Percentiles rank a stretch among this genome's conserved stretches.
Conservation (phyloP, 1,140 invertebrate species). For the Euschistus heros region DNA sequence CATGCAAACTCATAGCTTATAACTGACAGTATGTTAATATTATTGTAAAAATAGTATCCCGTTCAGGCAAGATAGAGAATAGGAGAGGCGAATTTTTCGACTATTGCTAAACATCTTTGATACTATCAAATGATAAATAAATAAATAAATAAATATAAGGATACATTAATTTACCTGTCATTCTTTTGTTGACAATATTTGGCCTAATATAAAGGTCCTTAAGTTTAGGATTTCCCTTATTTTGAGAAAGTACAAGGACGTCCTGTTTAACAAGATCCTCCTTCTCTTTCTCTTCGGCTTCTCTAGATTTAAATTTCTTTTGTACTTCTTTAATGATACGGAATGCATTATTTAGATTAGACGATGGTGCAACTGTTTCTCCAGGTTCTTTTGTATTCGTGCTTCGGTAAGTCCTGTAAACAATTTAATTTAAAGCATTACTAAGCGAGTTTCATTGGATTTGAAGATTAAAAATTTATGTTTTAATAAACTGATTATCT, state of each 20-base stretch:
- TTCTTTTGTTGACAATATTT: slow-evolving; percentile 95
- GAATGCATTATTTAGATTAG: slow-evolving; percentile 93
- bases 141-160: background rate
- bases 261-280: slow-evolving; percentile 99
- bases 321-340: slow-evolving; percentile 98
- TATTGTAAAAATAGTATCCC: too few relatives aligned
- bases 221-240: slow-evolving; percentile 95
- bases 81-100: too few relatives aligned
- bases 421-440: background rate
- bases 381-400: slow-evolving; percentile 97
- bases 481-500: slow-evolving; percentile 36
- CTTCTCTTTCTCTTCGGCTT: slow-evolving; percentile 96
- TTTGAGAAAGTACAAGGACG: slow-evolving; percentile 85
- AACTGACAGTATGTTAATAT: too few relatives aligned
- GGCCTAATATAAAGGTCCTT: slow-evolving; percentile 98
- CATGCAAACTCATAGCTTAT: too few relatives aligned
- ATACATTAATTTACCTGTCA: slow-evolving; percentile 52
- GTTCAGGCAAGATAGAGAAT: too few relatives aligned
- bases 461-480: too few relatives aligned
- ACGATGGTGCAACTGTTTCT: slow-evolving; percentile 86
- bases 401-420: slow-evolving; percentile 84
- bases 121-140: background rate
- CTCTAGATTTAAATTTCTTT: slow-evolving; percentile 95
- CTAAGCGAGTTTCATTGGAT: background rate
- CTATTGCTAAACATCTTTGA: too few relatives aligned